Conservation (phyloP, 2,888 invertebrate species). For the Trilocha varians region DNA sequence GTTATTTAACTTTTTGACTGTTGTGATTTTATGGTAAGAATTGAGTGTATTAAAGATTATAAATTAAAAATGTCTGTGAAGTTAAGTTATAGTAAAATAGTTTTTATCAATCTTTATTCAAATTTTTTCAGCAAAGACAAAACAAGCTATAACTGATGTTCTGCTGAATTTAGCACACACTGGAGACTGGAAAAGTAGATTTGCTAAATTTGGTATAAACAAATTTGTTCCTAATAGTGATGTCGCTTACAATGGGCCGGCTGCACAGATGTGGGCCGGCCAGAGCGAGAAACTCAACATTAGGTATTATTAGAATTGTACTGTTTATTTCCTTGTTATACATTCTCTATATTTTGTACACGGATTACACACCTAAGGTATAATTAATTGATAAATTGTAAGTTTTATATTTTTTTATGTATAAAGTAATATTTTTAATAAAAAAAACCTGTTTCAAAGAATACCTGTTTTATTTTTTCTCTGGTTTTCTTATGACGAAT, state of each 20-base stretch:
- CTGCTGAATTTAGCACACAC: conserved; percentile 49
- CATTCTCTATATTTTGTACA: conserved; percentile 59
- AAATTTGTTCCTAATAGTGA: conserved; percentile 57
- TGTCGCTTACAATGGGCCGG: conserved; percentile 62
- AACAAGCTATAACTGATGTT: conserved; percentile 47
- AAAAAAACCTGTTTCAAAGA: neutral
- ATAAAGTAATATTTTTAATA: conserved; percentile 1
- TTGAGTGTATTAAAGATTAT: too few relatives aligned
- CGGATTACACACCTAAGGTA: conserved; percentile 53
- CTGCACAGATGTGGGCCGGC: conserved; percentile 67
- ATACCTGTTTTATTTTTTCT: conserved; percentile 8
- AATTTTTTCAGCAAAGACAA: conserved; percentile 48
- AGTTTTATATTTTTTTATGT: conserved; percentile 5
- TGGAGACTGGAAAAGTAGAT: conserved; percentile 47
- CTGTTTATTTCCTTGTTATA: conserved; percentile 50
- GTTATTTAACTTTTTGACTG: too few relatives aligned
- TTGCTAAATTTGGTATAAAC: conserved; percentile 63
- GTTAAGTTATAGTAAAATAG: too few relatives aligned
- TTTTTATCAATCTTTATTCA: conserved; percentile 2
- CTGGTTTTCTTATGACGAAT: conserved; percentile 34
- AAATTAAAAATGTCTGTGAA: too few relatives aligned
- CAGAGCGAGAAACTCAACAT: conserved; percentile 63
- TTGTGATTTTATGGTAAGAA: too few relatives aligned
- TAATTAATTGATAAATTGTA: conserved; percentile 18
- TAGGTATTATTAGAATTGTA: conserved; percentile 67